Base-by-base conservation (phyloP, 2,797 vertebrate species). In the Helostoma temminkii region DNA sequence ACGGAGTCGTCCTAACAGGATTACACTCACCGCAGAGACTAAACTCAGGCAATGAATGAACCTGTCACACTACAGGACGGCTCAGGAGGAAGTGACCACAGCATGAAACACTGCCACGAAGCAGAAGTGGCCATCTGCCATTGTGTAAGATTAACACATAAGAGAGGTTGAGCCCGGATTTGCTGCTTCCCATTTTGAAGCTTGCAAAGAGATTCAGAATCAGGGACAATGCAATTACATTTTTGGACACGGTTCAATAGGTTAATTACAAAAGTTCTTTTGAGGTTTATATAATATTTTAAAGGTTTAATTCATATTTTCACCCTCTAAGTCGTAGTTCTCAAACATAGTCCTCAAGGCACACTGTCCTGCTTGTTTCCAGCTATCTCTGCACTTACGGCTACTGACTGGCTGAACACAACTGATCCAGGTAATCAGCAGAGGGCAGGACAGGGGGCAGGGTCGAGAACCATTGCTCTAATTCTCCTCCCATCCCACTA, bases 141-240 rank as follows among this genome's bases (percentile, higher is more conserved):
- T 73, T 3, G 15, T 42, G 60, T 0, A 60, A 75, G 74, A 89
- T 87, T 83, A 80, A 39, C 52, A 42, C 56, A 47, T 48, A 41
- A 54, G 2, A 22, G 39, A 36, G 75, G 30, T 74, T 28, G 70
- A 71, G 55, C 28, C 2, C 67, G 78, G 80, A 76, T 78, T 60
- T 47, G 18, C 68, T 42, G 50, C 7, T 67, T 78, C 41, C 15
- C 32, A 46, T 58, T 10, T 22, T 28, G 21, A 57, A 59, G 64
- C 52, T 76, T 55, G 75, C 52, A 9, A 62, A 72, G 19, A 73
- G 41, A 58, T 32, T 32, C 10, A 63, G 65, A 73, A 77, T 59
- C 78, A 15, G 49, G 36, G 59, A 66, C 69, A 53, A 76, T 2
- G n/a, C 34, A 28, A 49, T 49, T 68, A n/a, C 50, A 50, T 10